phyloP scores from a whole-genome alignment of 2,888 invertebrate species.

The Metellina segmentata region DNA sequence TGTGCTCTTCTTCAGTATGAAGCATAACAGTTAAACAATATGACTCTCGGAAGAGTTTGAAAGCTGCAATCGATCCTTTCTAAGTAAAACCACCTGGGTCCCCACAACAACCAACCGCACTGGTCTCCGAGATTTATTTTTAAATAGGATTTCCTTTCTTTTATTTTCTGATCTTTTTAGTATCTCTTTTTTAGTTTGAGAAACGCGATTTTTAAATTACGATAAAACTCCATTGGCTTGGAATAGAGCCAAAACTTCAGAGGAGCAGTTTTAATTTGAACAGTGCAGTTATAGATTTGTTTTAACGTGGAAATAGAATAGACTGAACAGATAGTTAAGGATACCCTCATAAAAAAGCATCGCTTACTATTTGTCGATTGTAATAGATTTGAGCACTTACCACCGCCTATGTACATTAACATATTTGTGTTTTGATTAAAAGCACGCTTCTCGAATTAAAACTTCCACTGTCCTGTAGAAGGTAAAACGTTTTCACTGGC shows the following conservation, averaged over 20 bases:
- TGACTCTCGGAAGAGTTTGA: constrained; percentile 62
- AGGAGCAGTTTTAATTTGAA: constrained; percentile 3
- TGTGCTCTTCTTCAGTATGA: constrained; percentile 46
- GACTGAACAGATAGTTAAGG: background rate
- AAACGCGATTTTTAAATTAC: constrained; percentile 63
- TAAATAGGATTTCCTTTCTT: constrained; percentile 59
- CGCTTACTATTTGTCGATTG: background rate
- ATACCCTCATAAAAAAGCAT: background rate
- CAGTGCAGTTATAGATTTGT: background rate
- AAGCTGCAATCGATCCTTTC: constrained; percentile 66
- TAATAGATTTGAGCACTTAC: background rate
- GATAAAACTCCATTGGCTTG: constrained; percentile 39
- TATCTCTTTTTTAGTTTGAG: constrained; percentile 6
- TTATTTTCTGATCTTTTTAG: constrained; percentile 12
- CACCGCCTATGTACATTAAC: background rate
- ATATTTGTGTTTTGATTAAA: background rate
- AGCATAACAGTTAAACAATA: constrained; percentile 71
- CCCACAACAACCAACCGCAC: constrained; percentile 59
- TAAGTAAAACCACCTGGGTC: constrained; percentile 72
- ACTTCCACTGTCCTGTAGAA: too few species aligned
- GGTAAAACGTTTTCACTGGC: too few species aligned
- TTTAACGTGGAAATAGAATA: background rate
- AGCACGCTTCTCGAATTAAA: background rate
- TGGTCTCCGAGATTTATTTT: constrained; percentile 68
- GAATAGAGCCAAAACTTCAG: constrained; percentile 7